Evolutionary conservation across 2,888 invertebrate genomes (phyloP), one percentile per base, ranked within the genome.

Genomic region (Erebia palarica): DNA sequence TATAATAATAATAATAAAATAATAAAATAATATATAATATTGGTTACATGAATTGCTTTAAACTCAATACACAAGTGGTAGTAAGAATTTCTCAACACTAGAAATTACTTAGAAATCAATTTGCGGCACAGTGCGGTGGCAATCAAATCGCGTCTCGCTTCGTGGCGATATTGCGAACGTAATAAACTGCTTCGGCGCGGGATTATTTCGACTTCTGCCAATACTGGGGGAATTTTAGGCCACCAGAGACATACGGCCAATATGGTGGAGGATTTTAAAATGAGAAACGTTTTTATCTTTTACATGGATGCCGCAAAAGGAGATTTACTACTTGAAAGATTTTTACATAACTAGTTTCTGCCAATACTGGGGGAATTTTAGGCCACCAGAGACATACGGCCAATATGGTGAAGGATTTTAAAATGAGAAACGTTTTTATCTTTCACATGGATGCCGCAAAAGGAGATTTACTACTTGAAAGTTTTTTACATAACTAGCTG

Each of bases 191-290:
- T 82, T 75, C 76, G 78, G 76, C 76, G 71, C 79, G 73, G 78
- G 82, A 84, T 84, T 84, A 85, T 82, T 86, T 86, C 82, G 85
- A 84, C 84, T 85, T 78, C 80, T 82, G 78, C 81, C 84, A 80
- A 82, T 83, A 85, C 80, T 74, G 68, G 63, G 71, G 73, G 63
- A 75, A 75, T 73, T 76, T 77, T 71, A 66, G 66, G 59, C 73
- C 65, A 75, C 70, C 71, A 70, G 59, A 64, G 68, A 71, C 70
- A 67, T 61, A 61, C 21, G 63, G 21, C 63, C 63, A 63, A 63
- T 63, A 49, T 63, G 63, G 47, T 49, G 63, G 49, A 49, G 63
- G 63, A 27, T 21, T 63, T 63, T 49, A 63, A 49, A 63, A 21
- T 63, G 63, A 49, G 49, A 63, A 47, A 18, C 21, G 11, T 18